A percentile compares a stretch with the other conserved stretches of the same genome.
Conservation (phyloP, 1,140 invertebrate genomes). For the Drosophila carrolli region DNA sequence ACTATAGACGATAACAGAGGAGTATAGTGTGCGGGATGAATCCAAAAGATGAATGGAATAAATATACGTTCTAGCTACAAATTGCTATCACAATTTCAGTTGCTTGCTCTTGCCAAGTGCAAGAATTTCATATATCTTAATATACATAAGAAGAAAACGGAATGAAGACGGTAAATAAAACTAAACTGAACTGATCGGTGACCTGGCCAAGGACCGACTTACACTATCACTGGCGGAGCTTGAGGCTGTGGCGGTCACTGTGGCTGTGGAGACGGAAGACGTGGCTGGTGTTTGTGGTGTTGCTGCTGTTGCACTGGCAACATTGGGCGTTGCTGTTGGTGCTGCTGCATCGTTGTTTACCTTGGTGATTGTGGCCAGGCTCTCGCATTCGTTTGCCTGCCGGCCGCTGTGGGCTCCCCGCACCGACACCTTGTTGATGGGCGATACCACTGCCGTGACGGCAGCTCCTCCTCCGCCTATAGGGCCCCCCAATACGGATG, state of each 20-base stretch:
- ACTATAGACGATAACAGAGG: slow-evolving; percentile 14
- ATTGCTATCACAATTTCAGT: slow-evolving; percentile 3
- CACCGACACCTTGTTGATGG: slow-evolving; percentile 28
- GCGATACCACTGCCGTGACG: slow-evolving; percentile 14
- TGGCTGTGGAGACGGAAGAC: slow-evolving; percentile 47
- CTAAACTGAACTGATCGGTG: slow-evolving; percentile 27
- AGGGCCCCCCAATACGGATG: background rate
- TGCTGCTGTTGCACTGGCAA: slow-evolving; percentile 3
- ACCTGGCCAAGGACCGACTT: slow-evolving; percentile 57
- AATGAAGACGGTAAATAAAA: slow-evolving; percentile 25
- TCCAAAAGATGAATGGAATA: slow-evolving; percentile 8
- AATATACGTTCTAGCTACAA: slow-evolving; percentile 29
- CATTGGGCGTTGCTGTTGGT: background rate
- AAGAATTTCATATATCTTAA: slow-evolving; percentile 1
- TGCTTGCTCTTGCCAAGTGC: slow-evolving; percentile 29
- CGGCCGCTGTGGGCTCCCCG: slow-evolving; percentile 12
- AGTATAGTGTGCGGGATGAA: slow-evolving; percentile 19
- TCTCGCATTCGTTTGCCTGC: background rate
- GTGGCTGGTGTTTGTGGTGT: slow-evolving; percentile 5
- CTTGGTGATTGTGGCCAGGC: slow-evolving; percentile 6
- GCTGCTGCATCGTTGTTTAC: slow-evolving; percentile 28
- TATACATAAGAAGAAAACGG: slow-evolving; percentile 13
- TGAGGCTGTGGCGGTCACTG: slow-evolving; percentile 30
- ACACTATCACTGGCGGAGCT: slow-evolving; percentile 66
- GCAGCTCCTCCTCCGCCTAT: background rate